Evolutionary conservation across 2,888 invertebrate species (phyloP).

Genomic region (Ectemnius lituratus): DNA sequence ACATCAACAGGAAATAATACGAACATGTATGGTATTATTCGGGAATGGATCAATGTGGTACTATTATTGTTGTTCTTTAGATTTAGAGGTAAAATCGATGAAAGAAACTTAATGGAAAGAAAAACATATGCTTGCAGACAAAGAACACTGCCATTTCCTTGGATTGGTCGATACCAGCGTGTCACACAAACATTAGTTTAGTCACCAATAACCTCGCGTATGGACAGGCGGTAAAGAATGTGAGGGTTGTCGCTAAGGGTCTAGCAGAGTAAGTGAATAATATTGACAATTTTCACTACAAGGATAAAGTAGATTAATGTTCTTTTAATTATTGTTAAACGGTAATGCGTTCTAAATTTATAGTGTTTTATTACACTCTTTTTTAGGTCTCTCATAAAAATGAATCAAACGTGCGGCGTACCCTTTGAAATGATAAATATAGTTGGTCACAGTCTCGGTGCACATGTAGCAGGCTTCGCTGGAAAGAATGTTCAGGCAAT

Average conservation of each 20-base stretch:
- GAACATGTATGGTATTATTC: not conserved
- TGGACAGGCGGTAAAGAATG: not conserved
- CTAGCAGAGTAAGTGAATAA: not conserved
- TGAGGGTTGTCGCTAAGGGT: not conserved
- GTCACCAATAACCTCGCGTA: not conserved
- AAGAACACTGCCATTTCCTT: not conserved
- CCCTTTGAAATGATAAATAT: not conserved
- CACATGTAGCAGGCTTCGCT: slow-evolving; percentile 38
- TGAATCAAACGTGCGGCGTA: not conserved
- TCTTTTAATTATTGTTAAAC: no score
- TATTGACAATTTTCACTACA: no score
- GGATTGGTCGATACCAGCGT: not conserved
- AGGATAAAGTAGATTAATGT: no score
- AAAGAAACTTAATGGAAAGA: no score
- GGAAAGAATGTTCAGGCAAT: slow-evolving; percentile 12
- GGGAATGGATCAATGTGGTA: slow-evolving; percentile 11
- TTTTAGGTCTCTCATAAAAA: not conserved
- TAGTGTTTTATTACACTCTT: not conserved
- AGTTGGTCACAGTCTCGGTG: slow-evolving; percentile 48
- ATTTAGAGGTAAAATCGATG: no score
- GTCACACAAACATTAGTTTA: not conserved
- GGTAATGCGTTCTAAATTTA: no score
- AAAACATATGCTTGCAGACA: no score
- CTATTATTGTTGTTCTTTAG: not conserved
- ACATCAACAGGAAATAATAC: slow-evolving; percentile 30